Conservation (phyloP, 2,113 vertebrate genomes). For the Suricata suricatta region DNA sequence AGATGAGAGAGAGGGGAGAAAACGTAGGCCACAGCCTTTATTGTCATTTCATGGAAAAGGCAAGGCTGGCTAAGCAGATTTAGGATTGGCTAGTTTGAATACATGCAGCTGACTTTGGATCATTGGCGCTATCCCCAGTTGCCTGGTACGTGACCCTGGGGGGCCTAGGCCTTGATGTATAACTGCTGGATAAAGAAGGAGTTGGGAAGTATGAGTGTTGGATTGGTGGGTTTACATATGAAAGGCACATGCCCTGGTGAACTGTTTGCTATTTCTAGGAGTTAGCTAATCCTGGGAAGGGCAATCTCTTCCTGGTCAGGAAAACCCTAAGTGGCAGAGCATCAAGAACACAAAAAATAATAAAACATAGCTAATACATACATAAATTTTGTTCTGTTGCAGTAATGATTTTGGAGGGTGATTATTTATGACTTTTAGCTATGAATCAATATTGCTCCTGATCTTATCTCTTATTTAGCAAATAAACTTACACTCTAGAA, state of each 20-base stretch:
- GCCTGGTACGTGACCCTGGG: background rate
- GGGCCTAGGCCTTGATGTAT: background rate
- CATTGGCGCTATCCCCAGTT: background rate
- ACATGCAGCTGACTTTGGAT: background rate
- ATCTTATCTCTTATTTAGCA: background rate
- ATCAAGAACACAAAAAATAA: slow-evolving; percentile 3
- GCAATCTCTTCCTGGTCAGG: background rate
- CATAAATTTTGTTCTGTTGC: background rate
- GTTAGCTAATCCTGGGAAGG: background rate
- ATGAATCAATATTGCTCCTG: background rate
- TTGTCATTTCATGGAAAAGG: background rate
- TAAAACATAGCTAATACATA: background rate
- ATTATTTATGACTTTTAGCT: slow-evolving; percentile 6
- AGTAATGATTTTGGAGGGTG: background rate
- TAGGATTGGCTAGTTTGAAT: background rate
- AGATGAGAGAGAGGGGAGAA: background rate
- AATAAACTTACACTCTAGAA: slow-evolving; percentile 14
- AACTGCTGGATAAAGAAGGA: background rate
- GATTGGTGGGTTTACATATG: background rate
- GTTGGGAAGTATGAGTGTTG: background rate
- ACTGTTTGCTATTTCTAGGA: background rate
- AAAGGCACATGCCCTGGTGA: background rate
- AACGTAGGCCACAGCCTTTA: background rate
- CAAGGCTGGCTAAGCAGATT: background rate
- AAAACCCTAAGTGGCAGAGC: background rate